phyloP scores from a whole-genome alignment of 2,888 invertebrate species.

The Synergus japonicus region DNA sequence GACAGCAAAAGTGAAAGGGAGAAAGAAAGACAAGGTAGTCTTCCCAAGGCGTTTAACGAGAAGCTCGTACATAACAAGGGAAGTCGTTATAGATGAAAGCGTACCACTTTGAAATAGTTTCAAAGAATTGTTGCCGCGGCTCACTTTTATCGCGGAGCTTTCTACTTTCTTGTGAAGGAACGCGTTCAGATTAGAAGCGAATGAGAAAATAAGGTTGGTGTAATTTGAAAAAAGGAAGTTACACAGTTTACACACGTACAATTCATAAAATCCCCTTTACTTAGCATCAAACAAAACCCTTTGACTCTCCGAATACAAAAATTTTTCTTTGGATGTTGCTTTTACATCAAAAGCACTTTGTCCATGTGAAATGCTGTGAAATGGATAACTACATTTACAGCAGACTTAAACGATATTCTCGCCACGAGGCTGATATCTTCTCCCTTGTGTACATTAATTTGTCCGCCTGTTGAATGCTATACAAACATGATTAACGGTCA shows the following conservation, averaged over 20 bases:
- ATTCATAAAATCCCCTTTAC: slow-evolving; percentile 56
- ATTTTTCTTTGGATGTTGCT: slow-evolving; percentile 1
- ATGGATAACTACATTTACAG: slow-evolving; percentile 16
- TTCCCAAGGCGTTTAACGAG: slow-evolving; percentile 54
- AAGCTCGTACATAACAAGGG: slow-evolving; percentile 57
- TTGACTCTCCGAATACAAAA: slow-evolving; percentile 2
- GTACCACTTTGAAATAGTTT: slow-evolving; percentile 58
- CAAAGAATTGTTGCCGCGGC: slow-evolving; percentile 58
- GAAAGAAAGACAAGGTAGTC: slow-evolving; percentile 40
- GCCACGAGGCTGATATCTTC: slow-evolving; percentile 31
- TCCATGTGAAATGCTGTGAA: slow-evolving; percentile 10
- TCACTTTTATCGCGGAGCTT: slow-evolving; percentile 57
- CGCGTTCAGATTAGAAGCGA: slow-evolving; percentile 56
- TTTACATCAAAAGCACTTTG: slow-evolving; percentile 18
- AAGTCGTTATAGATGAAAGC: slow-evolving; percentile 59
- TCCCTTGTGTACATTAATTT: slow-evolving; percentile 31
- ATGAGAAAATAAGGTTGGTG: slow-evolving; percentile 53
- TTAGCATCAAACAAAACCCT: not conserved
- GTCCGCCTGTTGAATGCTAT: slow-evolving; percentile 34
- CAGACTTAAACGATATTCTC: slow-evolving; percentile 30
- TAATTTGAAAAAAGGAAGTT: slow-evolving; percentile 53
- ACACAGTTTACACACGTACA: slow-evolving; percentile 50
- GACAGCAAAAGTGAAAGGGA: slow-evolving; percentile 4
- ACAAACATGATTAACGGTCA: slow-evolving; percentile 26
- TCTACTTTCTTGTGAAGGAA: slow-evolving; percentile 55